Percentiles rank a stretch among this genome's conserved stretches.
phyloP scores from a whole-genome alignment of 2,888 invertebrate genomes.

The Ochlodes sylvanus region DNA sequence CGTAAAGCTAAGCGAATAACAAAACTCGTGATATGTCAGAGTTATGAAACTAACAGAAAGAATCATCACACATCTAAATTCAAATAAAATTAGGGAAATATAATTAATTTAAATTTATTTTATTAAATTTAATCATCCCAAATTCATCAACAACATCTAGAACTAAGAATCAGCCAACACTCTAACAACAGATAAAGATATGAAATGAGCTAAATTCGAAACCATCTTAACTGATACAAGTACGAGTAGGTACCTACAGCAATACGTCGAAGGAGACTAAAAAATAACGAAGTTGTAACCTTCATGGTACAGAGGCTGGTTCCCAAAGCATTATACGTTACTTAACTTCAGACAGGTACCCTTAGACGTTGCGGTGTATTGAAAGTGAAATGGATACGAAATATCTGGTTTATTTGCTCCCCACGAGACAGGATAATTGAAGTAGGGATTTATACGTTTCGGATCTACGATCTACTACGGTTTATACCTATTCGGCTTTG shows the following conservation, averaged over 20 bases:
- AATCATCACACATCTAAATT: too few species aligned
- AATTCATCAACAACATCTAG: too few species aligned
- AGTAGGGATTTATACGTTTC: constrained; percentile 78
- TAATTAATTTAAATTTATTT: too few species aligned
- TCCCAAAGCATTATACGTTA: constrained; percentile 48
- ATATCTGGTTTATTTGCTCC: constrained; percentile 74
- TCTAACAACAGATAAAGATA: too few species aligned
- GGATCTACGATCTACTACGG: constrained; percentile 65
- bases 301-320: constrained; percentile 33
- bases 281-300: constrained; percentile 35
- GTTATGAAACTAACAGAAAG: too few species aligned
- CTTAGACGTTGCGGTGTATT: constrained; percentile 55
- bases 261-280: constrained; percentile 19
- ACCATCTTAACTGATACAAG: neutral
- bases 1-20: too few species aligned
- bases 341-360: constrained; percentile 56
- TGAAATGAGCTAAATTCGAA: too few species aligned
- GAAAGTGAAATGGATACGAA: constrained; percentile 71
- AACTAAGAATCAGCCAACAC: too few species aligned
- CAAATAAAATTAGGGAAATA: too few species aligned
- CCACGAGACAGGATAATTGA: constrained; percentile 76
- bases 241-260: neutral
- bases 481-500: constrained; percentile 48
- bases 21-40: too few species aligned
- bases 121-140: too few species aligned